Base-by-base conservation (phyloP, 2,888 invertebrate genomes). In the Cynaeus angustus region DNA sequence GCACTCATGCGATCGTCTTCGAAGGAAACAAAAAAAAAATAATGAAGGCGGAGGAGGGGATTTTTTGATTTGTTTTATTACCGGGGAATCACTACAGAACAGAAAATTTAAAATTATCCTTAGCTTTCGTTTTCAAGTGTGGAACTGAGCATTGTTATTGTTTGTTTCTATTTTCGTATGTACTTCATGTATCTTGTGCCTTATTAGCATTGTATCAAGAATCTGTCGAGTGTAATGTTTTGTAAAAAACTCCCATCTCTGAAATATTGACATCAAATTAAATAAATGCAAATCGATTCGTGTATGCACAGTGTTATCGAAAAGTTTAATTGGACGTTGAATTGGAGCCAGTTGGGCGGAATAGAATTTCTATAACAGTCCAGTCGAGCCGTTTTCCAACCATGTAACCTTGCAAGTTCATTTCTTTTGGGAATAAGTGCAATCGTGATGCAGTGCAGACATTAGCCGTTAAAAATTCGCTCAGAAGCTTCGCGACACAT, bases 1-100 rank as follows among this genome's bases (percentile, higher is more conserved):
- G 46, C 59, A 30, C 59, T 59, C 59, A 59, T 59, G 59, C 59
- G 59, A 59, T 59, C 59, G 28, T 58, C 58, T 43, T 58, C 58
- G 45, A 58, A 58, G 45, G 26, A 58, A 58, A 58, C 28, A 43
- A 43, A 58, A 28, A 28, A 30, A 21, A 30, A 12, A 16, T 58
- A 58, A 58, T 58, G 45, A 58, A 58, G 45, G 10, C 45, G 43
- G 28, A 16, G 12, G 30, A 30, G 41, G 6, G 58, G 45, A 58
- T 28, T 21, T 55, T 55, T 55, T 21, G 41, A 10, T 58, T 14
- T 45, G 58, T 14, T 58, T 58, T 58, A 38, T 61, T 16, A 58
- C 30, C 28, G 28, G 28, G 2, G 21, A 21, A 28, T 28, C 28
- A 7, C 28, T 28, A n/a, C n/a, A n/a, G n/a, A n/a, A n/a, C n/a